phyloP scores from a whole-genome alignment of 2,113 vertebrate genomes.

The Oncorhynchus tshawytscha region DNA sequence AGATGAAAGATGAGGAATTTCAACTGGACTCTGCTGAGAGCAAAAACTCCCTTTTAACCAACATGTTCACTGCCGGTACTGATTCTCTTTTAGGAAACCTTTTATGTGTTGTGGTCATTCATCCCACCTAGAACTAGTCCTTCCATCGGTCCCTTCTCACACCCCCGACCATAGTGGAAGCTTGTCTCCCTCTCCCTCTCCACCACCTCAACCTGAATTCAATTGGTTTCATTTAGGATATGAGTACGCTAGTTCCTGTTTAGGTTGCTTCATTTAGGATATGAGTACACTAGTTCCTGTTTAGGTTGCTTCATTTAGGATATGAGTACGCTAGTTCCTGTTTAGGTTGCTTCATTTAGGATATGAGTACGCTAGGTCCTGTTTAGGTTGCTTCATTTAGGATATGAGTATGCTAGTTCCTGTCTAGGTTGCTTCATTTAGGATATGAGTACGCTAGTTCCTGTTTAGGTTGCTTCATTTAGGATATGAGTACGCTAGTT shows the following conservation, averaged over 20 bases:
- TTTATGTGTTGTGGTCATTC: conserved; percentile 1
- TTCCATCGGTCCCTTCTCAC: not conserved
- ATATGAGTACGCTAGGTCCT: too few relatives aligned
- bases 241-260: not conserved
- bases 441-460: too few relatives aligned
- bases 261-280: too few relatives aligned
- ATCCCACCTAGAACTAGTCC: not conserved
- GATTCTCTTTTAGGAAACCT: not conserved
- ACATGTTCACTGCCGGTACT: conserved; percentile 49
- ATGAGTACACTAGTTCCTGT: too few relatives aligned
- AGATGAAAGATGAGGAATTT: conserved; percentile 52
- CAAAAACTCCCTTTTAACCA: conserved; percentile 46
- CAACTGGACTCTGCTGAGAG: conserved; percentile 43
- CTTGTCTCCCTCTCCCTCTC: not conserved
- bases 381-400: too few relatives aligned
- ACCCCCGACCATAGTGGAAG: not conserved
- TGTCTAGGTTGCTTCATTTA: too few relatives aligned
- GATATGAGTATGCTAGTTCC: too few relatives aligned
- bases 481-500: too few relatives aligned
- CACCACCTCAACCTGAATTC: not conserved
- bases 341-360: too few relatives aligned
- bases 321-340: too few relatives aligned
- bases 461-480: too few relatives aligned
- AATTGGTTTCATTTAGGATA: not conserved
- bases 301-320: too few relatives aligned